Conservation (phyloP, 2,888 invertebrate genomes). For the Macroteleia sp. region DNA sequence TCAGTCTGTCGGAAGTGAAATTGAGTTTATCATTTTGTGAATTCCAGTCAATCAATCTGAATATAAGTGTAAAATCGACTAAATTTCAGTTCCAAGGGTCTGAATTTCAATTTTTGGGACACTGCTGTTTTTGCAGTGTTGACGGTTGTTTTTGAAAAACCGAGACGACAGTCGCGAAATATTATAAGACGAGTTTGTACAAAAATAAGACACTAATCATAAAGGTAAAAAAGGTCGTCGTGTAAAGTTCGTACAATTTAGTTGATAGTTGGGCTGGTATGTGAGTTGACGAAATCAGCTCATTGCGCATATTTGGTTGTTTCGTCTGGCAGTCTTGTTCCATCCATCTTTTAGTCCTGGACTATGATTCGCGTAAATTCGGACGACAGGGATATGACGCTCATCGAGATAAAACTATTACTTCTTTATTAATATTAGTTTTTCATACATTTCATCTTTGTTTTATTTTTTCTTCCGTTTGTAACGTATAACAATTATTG, state of each 20-base stretch:
- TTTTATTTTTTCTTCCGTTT: slow-evolving; percentile 12
- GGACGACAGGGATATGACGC: slow-evolving; percentile 62
- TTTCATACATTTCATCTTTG: slow-evolving; percentile 11
- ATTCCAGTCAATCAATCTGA: no score
- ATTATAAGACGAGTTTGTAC: neutral
- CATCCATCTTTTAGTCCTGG: slow-evolving; percentile 57
- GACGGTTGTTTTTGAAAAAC: neutral
- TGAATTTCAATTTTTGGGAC: no score
- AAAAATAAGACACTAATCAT: slow-evolving; percentile 5
- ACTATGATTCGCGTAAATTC: slow-evolving; percentile 58
- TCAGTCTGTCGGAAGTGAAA: no score
- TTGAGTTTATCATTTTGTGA: no score
- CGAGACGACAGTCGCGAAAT: neutral
- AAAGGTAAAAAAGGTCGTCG: slow-evolving; percentile 9
- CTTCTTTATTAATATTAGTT: slow-evolving; percentile 15
- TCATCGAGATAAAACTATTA: slow-evolving; percentile 55
- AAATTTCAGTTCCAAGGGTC: no score
- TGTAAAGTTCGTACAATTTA: slow-evolving; percentile 11
- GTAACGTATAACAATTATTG: slow-evolving; percentile 65
- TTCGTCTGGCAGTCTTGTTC: slow-evolving; percentile 61
- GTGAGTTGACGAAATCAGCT: slow-evolving; percentile 32
- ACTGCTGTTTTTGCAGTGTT: neutral
- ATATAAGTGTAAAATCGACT: no score
- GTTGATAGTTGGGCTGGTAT: neutral
- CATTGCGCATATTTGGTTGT: slow-evolving; percentile 12